phyloP scores from a whole-genome alignment of 2,113 vertebrate genomes.

The Marmota monax region DNA sequence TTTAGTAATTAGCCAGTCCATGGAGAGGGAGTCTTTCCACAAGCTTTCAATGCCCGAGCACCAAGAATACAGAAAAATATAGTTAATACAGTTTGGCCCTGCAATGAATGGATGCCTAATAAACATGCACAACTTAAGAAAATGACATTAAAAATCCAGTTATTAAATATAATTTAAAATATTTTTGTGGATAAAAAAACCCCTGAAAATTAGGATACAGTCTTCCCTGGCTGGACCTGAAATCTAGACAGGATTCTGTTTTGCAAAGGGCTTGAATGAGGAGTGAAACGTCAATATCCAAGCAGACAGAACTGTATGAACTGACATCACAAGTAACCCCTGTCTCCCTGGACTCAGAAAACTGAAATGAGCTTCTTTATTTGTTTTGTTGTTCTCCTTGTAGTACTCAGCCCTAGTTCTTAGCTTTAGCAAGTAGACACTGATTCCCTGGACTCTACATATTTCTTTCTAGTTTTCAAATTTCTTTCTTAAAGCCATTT shows the following conservation, averaged over 20 bases:
- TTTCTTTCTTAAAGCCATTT: not conserved
- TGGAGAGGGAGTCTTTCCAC: not conserved
- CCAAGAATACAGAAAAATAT: not conserved
- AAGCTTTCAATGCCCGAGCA: not conserved
- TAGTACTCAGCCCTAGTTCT: not conserved
- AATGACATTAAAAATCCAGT: not conserved
- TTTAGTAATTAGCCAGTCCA: not conserved
- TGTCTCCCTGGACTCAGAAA: not conserved
- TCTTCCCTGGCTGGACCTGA: not conserved
- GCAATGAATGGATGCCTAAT: not conserved
- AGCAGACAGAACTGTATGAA: not conserved
- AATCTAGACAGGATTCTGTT: not conserved
- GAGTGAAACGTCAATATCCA: not conserved
- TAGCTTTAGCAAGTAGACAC: not conserved
- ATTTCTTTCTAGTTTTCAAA: not conserved
- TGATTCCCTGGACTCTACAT: not conserved
- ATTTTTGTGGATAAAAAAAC: not conserved
- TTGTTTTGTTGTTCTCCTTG: not conserved
- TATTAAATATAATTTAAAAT: not conserved
- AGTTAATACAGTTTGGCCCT: not conserved
- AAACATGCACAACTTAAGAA: not conserved
- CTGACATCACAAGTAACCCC: not conserved
- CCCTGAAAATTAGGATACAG: not conserved
- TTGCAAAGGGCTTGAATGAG: not conserved
- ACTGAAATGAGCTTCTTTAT: not conserved